These are phyloP conservation scores for Trididemnum miniatum DNA, from an alignment of 23 tunicate species.

Conservation along the genomic window DNA sequence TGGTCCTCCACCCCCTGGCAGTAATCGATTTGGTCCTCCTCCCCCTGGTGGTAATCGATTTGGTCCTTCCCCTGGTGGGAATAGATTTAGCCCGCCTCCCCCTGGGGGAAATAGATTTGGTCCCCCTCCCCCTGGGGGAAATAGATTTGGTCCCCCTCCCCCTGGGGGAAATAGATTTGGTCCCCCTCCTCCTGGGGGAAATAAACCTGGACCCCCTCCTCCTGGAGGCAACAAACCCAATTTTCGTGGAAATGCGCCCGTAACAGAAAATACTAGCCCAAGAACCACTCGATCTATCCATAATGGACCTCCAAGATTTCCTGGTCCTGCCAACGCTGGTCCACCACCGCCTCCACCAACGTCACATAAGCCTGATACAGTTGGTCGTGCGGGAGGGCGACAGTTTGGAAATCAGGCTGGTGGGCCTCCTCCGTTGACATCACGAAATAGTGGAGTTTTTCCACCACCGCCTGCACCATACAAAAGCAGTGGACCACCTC, in stretches of 20 bases:
- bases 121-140: not conserved
- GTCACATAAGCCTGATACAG: conserved; percentile 39
- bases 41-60: conserved; percentile 1
- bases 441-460: conserved; percentile 26
- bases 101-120: conserved; percentile 5
- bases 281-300: not conserved
- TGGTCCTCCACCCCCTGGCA: not conserved
- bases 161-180: conserved; percentile 1
- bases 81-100: not conserved
- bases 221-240: conserved; percentile 10
- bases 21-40: not conserved
- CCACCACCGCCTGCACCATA: conserved; percentile 24
- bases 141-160: not conserved
- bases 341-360: conserved; percentile 60
- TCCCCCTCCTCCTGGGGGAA: not conserved
- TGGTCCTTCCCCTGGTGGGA: not conserved
- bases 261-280: not conserved
- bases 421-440: not conserved
- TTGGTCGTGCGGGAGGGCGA: conserved; percentile 50
- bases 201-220: not conserved
- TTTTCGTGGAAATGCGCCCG: conserved; percentile 14
- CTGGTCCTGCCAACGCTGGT: conserved; percentile 10
- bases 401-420: conserved; percentile 31
- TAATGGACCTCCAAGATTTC: not conserved
- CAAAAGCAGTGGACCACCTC: conserved; percentile 30